These are phyloP conservation scores for Conus betulinus DNA, from an alignment of 1,140 invertebrate species.

Conservation along the genomic window DNA sequence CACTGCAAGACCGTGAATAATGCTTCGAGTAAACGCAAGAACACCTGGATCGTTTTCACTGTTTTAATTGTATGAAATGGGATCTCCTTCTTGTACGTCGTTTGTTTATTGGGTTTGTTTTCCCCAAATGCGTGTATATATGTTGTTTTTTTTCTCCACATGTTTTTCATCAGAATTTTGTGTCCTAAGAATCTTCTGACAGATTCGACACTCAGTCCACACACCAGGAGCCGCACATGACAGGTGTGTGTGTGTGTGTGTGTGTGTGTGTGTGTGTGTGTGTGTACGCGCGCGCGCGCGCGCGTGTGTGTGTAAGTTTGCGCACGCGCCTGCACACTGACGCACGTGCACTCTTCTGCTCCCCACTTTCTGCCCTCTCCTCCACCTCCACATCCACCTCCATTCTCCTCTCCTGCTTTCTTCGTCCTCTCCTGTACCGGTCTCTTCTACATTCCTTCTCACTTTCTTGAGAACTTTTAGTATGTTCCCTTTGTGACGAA, in stretches of 20 bases:
- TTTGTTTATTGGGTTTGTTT: neutral
- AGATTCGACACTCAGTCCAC: too few species aligned
- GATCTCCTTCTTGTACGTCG: neutral
- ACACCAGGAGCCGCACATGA: neutral
- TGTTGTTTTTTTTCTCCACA: neutral
- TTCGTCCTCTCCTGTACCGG: too few species aligned
- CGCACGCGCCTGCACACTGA: too few species aligned
- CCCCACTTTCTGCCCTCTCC: too few species aligned
- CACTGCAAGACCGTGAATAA: too few species aligned
- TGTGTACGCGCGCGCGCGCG: neutral
- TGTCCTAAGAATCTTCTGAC: neutral
- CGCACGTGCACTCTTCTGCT: too few species aligned
- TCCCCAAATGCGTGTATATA: neutral
- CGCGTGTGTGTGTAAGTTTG: neutral
- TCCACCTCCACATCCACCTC: too few species aligned
- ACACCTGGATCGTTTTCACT: neutral
- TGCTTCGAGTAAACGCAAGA: neutral
- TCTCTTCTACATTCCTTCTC: too few species aligned
- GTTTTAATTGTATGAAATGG: neutral
- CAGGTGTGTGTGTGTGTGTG: neutral
- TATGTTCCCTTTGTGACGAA: too few species aligned
- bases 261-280: constrained; percentile 16
- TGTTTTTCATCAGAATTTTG: neutral
- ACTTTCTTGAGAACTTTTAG: too few species aligned
- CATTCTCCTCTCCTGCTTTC: too few species aligned